Base-by-base conservation (phyloP, 2,113 vertebrate genomes). In the Tachysurus fulvidraco region DNA sequence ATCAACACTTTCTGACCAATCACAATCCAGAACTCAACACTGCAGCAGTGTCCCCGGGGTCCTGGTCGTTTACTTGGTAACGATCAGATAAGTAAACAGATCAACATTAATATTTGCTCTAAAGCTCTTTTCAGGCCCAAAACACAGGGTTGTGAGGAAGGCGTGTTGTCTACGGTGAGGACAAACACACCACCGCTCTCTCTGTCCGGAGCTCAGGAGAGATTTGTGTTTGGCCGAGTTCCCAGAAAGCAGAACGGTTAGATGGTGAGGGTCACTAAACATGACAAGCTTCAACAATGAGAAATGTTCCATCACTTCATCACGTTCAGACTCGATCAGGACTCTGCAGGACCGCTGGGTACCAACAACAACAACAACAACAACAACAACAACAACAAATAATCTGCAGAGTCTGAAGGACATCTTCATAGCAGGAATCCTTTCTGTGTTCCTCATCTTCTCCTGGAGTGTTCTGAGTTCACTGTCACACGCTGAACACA, bases 251-350 rank as follows among this genome's bases (percentile, higher is more conserved):
- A 52, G 74, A 77, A 23, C 25, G 1, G 46, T 76, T 50, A 76
- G 52, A 36, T 79, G 4, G 13, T 19, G 28, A 30, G 25, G 52
- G 74, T 54, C 25, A 28, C 13, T 78, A 55, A 21, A 28, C 19
- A 57, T 16, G 52, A 79, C 77, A 57, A 30, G 50, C 50, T 17
- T 79, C 54, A 57, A 79, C 14, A 3, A 57, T 79, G 77, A 79
- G 19, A 57, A 57, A 79, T 79, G 77, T 78, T 28, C 77, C 77
- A 21, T 79, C 54, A 57, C n/a, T 23, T 50, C 73, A 50, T 76
- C 25, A 57, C 17, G n/a, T 19, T 57, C 25, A 57, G 77, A 79
- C 54, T 79, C 52, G 8, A 21, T 36, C 52, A 79, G 76, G n/a
- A 78, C 25, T 5, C 77, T 55, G 74, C 50, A 77, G 50, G 46